Evolutionary conservation across 2,797 vertebrate genomes (phyloP).

Genomic region (Sebastes vulpes): DNA sequence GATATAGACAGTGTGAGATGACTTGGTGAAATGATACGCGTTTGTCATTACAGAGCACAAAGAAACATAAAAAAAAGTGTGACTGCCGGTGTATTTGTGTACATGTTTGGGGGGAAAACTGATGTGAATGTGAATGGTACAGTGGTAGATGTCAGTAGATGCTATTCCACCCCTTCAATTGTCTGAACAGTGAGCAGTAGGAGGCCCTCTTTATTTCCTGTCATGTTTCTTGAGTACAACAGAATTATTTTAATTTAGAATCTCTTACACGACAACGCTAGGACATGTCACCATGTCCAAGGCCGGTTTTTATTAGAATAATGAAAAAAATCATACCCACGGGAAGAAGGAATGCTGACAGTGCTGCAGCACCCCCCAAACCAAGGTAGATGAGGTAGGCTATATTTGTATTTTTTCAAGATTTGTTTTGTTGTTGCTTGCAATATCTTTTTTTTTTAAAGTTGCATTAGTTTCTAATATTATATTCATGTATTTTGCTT

Average conservation of each 20-base stretch:
- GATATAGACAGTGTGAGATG: constrained; percentile 20
- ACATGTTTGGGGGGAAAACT: background rate
- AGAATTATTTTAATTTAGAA: background rate
- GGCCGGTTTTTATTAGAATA: background rate
- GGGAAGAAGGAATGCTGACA: background rate
- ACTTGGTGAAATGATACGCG: background rate
- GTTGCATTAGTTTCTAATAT: background rate
- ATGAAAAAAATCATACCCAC: background rate
- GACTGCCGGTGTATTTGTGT: background rate
- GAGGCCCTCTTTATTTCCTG: background rate
- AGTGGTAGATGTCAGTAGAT: background rate
- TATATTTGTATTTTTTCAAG: background rate
- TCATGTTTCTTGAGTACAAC: background rate
- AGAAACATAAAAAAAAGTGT: background rate
- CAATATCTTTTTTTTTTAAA: background rate
- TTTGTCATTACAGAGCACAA: background rate
- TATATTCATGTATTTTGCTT: background rate
- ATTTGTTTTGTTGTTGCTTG: background rate
- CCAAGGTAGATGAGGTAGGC: background rate
- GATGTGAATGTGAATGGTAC: background rate
- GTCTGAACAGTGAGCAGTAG: background rate
- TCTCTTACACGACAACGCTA: background rate
- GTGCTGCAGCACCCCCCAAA: background rate
- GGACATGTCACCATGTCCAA: background rate
- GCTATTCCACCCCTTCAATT: background rate